Conservation (phyloP, 2,113 vertebrate genomes). For the Ranitomeya imitator region DNA sequence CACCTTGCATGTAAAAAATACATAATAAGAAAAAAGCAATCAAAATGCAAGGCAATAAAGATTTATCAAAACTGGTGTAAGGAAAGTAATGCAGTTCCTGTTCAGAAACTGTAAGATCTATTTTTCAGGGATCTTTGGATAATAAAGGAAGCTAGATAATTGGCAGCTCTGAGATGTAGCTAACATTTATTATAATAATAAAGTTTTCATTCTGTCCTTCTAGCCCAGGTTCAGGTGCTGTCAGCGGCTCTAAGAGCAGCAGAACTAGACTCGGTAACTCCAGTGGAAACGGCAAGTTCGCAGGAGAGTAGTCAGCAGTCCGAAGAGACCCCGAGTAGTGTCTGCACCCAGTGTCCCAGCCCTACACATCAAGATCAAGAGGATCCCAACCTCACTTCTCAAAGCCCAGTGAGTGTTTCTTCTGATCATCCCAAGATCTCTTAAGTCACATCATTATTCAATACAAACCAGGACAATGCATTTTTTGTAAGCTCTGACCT, state of each 20-base stretch:
- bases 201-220: background rate
- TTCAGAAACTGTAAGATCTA: too few species aligned
- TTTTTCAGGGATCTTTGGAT: too few species aligned
- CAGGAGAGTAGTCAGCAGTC: slow-evolving; percentile 37
- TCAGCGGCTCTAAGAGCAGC: slow-evolving; percentile 82
- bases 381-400: slow-evolving; percentile 53
- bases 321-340: slow-evolving; percentile 20
- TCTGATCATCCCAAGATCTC: background rate
- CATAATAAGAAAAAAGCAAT: too few species aligned
- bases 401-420: slow-evolving; percentile 64
- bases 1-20: too few species aligned
- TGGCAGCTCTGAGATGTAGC: too few species aligned
- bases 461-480: background rate
- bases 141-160: too few species aligned
- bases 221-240: slow-evolving; percentile 85
- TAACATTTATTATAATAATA: background rate
- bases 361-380: slow-evolving; percentile 18
- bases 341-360: background rate
- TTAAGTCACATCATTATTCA: background rate
- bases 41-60: too few species aligned
- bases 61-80: too few species aligned
- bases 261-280: slow-evolving; percentile 72
- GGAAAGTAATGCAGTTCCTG: too few species aligned
- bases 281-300: slow-evolving; percentile 58
- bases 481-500: background rate